Base-by-base conservation (phyloP, 2,888 invertebrate species). In the Orthonychiurus folsomi region DNA sequence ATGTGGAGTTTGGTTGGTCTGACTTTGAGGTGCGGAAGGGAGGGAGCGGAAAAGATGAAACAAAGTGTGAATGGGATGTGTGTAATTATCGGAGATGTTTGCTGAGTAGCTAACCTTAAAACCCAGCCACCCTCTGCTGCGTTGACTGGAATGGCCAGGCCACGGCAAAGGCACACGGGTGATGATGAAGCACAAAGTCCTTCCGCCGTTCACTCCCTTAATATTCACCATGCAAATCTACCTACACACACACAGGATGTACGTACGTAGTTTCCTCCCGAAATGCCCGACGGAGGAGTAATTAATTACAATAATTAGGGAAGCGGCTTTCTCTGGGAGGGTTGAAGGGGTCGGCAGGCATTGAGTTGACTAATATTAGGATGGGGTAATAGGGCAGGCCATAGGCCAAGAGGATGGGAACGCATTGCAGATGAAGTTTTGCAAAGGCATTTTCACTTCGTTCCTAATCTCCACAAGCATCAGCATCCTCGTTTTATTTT, bases 271-370 rank as follows among this genome's bases (percentile, higher is more conserved):
- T 15, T 48, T 48, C 24, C 37, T 37, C 9, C 37, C 15, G 50
- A 60, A 62, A 57, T 63, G 62, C 60, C 59, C 62, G 50, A 58
- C 59, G 63, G 62, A 64, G 62, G 64, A 60, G 59, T 64, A 66
- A 62, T 66, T 66, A 66, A 66, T 66, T 66, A 62, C 52, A 66
- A 59, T 66, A 66, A 64, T 66, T 64, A 62, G 60, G 24, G 28
- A 60, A 21, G 55, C 50, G 59, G 37, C 58, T 27, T n/a, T 63
- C 53, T 59, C 52, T 37, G 37, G 37, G 37, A 15, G 15, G 37
- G 37, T 9, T 37, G 37, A 37, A 37, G 15, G 37, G 37, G 37
- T 9, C 5, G 15, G 15, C 37, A 37, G n/a, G n/a, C n/a, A n/a
- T n/a, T n/a, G n/a, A n/a, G n/a, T n/a, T n/a, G n/a, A n/a, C n/a